A percentile compares a stretch with the other conserved stretches of the same genome.
These are phyloP conservation scores for Tetheella fluctuosa DNA, from an alignment of 2,888 invertebrate genomes.

Conservation along the genomic window DNA sequence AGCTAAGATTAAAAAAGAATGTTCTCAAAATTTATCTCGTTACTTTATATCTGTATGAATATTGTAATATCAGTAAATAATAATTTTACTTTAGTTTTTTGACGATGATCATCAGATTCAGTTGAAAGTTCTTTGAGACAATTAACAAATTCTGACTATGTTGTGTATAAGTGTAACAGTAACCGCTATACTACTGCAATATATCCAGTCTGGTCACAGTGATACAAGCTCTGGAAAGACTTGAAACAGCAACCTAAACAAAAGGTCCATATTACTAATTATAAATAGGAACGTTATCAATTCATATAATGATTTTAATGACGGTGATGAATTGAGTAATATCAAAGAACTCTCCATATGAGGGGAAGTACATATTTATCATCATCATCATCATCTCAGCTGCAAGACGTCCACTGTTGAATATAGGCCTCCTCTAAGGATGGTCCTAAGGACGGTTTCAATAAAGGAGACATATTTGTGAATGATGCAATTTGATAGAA, in stretches of 20 bases:
- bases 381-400: too few relatives aligned
- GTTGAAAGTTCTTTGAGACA: neutral
- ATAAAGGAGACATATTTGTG: neutral
- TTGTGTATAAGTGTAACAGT: too few relatives aligned
- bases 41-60: neutral
- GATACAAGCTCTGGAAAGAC: too few relatives aligned
- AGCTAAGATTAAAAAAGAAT: neutral
- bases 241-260: neutral
- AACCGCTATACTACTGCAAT: neutral
- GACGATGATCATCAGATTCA: neutral
- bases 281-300: neutral
- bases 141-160: too few relatives aligned
- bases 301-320: neutral
- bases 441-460: too few relatives aligned
- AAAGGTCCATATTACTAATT: neutral
- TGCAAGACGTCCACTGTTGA: too few relatives aligned
- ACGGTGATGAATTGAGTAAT: neutral
- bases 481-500: neutral
- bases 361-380: neutral
- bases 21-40: too few relatives aligned
- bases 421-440: too few relatives aligned
- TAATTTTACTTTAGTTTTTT: too few relatives aligned
- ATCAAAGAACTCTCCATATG: neutral
- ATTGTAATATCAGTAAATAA: too few relatives aligned
- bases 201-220: too few relatives aligned